Evolutionary conservation across 2,113 vertebrate genomes (phyloP).

Genomic region (Gymnogyps californianus): DNA sequence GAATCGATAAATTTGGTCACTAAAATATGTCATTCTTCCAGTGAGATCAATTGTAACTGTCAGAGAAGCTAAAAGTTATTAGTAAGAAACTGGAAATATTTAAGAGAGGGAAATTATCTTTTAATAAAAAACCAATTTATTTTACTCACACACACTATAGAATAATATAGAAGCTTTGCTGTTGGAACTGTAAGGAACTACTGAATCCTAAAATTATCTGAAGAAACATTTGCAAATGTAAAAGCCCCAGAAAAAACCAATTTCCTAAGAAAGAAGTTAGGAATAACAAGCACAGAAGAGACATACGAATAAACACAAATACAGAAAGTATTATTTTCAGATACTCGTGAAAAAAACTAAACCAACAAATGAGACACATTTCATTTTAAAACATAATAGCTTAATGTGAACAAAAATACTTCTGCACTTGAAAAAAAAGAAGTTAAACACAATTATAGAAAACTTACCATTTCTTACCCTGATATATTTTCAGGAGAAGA

Average conservation of each 20-base stretch:
- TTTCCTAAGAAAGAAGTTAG: conserved; percentile 55
- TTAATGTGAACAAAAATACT: not conserved
- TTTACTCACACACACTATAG: not conserved
- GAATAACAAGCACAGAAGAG: not conserved
- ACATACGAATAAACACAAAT: conserved; percentile 34
- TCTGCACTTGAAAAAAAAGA: not conserved
- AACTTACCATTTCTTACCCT: not conserved
- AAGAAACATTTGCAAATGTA: conserved; percentile 25
- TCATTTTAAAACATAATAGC: not conserved
- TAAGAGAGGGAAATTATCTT: not conserved
- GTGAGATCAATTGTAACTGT: not conserved
- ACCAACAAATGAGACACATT: not conserved
- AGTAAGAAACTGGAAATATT: not conserved
- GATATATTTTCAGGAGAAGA: not conserved
- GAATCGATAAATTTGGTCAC: not conserved
- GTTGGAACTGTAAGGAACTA: not conserved
- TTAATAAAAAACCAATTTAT: not conserved
- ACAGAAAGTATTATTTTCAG: conserved; percentile 49
- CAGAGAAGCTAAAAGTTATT: not conserved
- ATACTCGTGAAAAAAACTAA: not conserved
- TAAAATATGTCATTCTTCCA: not conserved
- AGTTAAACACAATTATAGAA: not conserved
- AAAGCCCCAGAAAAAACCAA: conserved; percentile 55
- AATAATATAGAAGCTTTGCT: not conserved
- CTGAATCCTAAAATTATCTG: conserved; percentile 52